phyloP scores from a whole-genome alignment of 1,140 invertebrate genomes.

The Contarinia nasturtii region DNA sequence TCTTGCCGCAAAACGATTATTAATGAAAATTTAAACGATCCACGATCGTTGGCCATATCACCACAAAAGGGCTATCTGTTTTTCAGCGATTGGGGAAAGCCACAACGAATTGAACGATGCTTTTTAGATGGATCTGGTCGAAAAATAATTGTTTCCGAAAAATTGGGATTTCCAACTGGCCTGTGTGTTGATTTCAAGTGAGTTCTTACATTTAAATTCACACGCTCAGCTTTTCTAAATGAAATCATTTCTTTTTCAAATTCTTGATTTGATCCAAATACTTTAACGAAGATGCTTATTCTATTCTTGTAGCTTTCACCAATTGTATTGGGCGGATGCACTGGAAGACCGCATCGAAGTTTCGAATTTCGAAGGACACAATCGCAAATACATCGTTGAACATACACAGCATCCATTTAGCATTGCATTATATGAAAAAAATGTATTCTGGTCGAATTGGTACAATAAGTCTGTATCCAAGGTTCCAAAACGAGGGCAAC shows the following conservation, averaged over 20 bases:
- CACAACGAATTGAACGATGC: conserved; percentile 65
- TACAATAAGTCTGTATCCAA: conserved; percentile 59
- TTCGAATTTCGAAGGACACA: conserved; percentile 62
- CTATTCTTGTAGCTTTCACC: conserved; percentile 11
- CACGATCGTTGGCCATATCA: conserved; percentile 54
- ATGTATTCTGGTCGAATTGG: conserved; percentile 85
- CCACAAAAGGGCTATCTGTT: conserved; percentile 66
- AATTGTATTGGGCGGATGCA: conserved; percentile 65
- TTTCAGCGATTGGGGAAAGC: conserved; percentile 81
- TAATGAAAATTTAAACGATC: conserved; percentile 45
- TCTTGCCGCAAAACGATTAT: conserved; percentile 50
- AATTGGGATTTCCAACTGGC: conserved; percentile 79
- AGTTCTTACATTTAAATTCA: too few relatives aligned
- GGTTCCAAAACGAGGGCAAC: conserved; percentile 39
- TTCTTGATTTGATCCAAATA: not conserved
- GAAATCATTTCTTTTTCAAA: not conserved
- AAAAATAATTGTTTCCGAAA: conserved; percentile 49
- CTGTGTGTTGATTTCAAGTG: conserved; percentile 69
- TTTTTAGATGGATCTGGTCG: conserved; percentile 64
- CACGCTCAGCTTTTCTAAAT: too few relatives aligned
- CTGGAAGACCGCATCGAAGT: conserved; percentile 79
- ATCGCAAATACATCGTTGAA: conserved; percentile 48
- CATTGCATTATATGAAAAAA: conserved; percentile 44
- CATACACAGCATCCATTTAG: conserved; percentile 57
- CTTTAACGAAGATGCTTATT: not conserved